Base-by-base conservation (phyloP, 2,113 vertebrate genomes). In the Corynorhinus townsendii region DNA sequence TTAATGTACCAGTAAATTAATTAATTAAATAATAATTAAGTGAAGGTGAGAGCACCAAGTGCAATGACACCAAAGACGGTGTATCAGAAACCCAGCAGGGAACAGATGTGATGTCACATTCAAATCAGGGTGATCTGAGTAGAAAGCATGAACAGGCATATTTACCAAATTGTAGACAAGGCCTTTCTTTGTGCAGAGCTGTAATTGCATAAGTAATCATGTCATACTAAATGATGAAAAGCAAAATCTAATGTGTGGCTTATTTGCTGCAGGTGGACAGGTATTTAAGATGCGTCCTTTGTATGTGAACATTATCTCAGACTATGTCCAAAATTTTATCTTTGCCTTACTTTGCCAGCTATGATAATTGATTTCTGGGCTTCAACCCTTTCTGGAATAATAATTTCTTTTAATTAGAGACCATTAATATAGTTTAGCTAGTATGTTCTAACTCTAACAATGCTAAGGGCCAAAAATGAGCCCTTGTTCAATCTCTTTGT, bases 371-470 rank as follows among this genome's bases (percentile, higher is more conserved):
- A n/a, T 86, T 82, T 83, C 79, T 35, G 7, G 59, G 30, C 33
- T 24, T 73, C 38, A 86, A 69, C 24, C 12, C 3, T 93, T 86
- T 64, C n/a, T 90, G 40, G 22, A 90, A 59, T 49, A 86, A 86
- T 90, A 66, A 83, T 86, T 86, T 94, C 52, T 90, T 94, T 95
- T 89, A 90, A 86, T 94, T 95, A 94, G 24, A 93, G 33, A 69
- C n/a, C 86, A 86, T 96, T 83, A 91, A 89, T 77, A 59, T 90
- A 83, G 79, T 93, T 94, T 88, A 86, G 20, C 33, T 28, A 72
- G 59, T 47, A 71, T 79, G 30, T 77, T 95, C 66, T 93, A 85
- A 85, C n/a, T 86, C 59, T 69, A 68, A 89, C 45, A 84, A 24
- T 89, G 52, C 16, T 35, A 79, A 91, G 33, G 45, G 35, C 47